Base-by-base conservation (phyloP, 2,888 invertebrate species). In the Scaptomyza caliginosa region DNA sequence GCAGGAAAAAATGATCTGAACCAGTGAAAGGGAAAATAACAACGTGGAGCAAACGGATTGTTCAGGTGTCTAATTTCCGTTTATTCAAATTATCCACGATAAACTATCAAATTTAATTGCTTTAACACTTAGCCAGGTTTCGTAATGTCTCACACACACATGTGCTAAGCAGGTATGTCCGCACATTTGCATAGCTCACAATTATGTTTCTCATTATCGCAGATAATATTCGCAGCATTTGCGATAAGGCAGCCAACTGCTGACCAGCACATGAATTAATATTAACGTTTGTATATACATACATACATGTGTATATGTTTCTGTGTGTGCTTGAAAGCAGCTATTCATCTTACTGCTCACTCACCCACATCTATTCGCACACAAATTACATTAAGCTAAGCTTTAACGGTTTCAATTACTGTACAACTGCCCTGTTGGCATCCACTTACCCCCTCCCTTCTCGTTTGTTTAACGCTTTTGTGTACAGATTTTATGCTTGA, bases 171-270 rank as follows among this genome's bases (percentile, higher is more conserved):
- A 67, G 71, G 43, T 57, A 62, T 59, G 64, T 45, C 36, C 55
- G 36, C 65, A 50, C 74, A 81, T 81, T 84, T 81, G 81, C 81
- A 81, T 78, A 70, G 79, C 77, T 82, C 68, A 82, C 79, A 85
- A 85, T 85, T 82, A 82, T 69, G 79, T 82, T 79, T 65, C 77
- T 68, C 79, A 82, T 85, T 82, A 82, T 77, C 77, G 67, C 67
- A 82, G 81, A 82, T 82, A 81, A 85, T 82, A 82, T 82, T 85
- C 81, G 74, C 68, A 60, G 60, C 67, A 81, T 84, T 84, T 81
- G 77, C 74, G 82, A 84, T 81, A 81, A 71, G 71, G 39, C 42
- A 39, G 23, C 49, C 57, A 40, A 26, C 28, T 52, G 32, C 42
- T 68, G 56, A 21, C 60, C 67, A 49, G n/a, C 24, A 46, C 24